Conservation (phyloP, 2,888 invertebrate genomes). For the Amphipyra berbera region DNA sequence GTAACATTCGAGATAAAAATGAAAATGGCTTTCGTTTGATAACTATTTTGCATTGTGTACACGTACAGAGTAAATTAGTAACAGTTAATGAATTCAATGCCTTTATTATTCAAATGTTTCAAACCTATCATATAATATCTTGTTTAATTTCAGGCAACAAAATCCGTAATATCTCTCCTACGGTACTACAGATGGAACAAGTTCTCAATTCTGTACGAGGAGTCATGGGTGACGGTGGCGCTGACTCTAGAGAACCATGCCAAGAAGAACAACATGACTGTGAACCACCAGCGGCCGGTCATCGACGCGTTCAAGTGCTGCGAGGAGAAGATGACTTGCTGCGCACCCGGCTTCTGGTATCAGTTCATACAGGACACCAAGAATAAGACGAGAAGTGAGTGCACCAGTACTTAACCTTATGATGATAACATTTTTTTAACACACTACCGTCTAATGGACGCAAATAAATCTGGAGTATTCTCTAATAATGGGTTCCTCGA, state of each 20-base stretch:
- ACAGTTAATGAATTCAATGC: too few species aligned
- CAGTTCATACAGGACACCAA: conserved; percentile 95
- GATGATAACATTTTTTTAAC: too few species aligned
- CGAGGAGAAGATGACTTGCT: conserved; percentile 93
- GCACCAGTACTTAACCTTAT: background rate
- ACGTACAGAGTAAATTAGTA: too few species aligned
- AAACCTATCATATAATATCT: too few species aligned
- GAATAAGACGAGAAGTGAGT: conserved; percentile 95
- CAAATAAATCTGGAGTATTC: too few species aligned
- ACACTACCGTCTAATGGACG: too few species aligned
- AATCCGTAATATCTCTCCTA: conserved; percentile 97
- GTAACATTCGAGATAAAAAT: too few species aligned
- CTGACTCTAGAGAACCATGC: conserved; percentile 94
- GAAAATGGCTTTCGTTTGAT: too few species aligned
- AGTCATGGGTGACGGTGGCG: conserved; percentile 95
- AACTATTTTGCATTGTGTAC: too few species aligned
- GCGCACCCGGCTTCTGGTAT: conserved; percentile 95
- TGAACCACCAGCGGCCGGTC: conserved; percentile 93
- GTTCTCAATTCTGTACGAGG: conserved; percentile 96
- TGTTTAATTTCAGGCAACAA: conserved; percentile 93
- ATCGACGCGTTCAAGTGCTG: conserved; percentile 94
- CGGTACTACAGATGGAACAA: conserved; percentile 98
- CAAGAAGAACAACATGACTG: conserved; percentile 93
- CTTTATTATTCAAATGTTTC: too few species aligned
- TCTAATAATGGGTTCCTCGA: too few species aligned